Evolutionary conservation across 2,113 vertebrate genomes (phyloP), one percentile per base, ranked within the genome.

Genomic region (Perccottus glenii): DNA sequence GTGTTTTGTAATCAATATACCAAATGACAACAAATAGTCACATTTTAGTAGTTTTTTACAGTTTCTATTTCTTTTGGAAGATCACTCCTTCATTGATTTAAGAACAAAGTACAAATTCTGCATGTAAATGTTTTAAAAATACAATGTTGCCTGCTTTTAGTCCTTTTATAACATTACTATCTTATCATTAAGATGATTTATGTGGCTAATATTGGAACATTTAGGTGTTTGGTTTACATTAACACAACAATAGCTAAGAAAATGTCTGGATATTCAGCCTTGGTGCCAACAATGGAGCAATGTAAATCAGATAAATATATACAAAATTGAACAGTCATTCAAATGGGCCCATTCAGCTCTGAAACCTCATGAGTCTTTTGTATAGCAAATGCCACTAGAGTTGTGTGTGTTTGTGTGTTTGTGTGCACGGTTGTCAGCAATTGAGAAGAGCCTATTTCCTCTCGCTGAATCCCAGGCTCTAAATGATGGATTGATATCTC

Each of bases 401-500:
- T 50, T 67, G 52, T 75, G 75, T 74, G 73, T 65, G 46, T 50
- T 60, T 60, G 36, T 44, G 58, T 52, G 60, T 59, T 50, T 55
- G 63, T 60, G 50, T 63, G 58, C 3, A 46, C 8, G 61, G 62
- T 77, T 89, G 85, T 85, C 78, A 81, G 80, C 68, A 8, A 79
- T 75, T 73, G 76, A 87, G 84, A 76, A 85, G 80, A 89, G 83
- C 80, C 87, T 71, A 88, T 90, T 91, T 89, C 83, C 83, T 82
- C 77, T 81, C 57, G 69, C 84, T 77, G 85, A 86, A 88, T 86
- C 81, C 84, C 64, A 3, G 27, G 69, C 87, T 89, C 85, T 88
- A 88, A 86, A 88, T 90, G 91, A 90, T 89, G 90, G 90, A 91
- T 92, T 91, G 90, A 90, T 90, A 90, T 90, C 90, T 90, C 73